Evolutionary conservation across 2,888 invertebrate genomes (phyloP), one percentile per base, ranked within the genome.

Genomic region (Halocaridina rubra): DNA sequence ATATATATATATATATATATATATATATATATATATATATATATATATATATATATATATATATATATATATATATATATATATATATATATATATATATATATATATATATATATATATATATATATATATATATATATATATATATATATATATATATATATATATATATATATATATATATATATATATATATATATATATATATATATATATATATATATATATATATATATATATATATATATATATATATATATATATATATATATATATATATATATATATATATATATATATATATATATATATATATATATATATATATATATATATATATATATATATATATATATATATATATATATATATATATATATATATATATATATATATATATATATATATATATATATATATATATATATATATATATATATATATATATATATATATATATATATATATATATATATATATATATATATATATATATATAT

Each of bases 381-480:
- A 39, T 39, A 39, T 39, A 39, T 39, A 39, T 39, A 39, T 39
- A 39, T 39, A 39, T 39, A 39, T 39, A 39, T 39, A 39, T 39
- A 39, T 39, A 39, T 39, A 39, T 39, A 39, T 39, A 39, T 39
- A 39, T 39, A 39, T 39, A 39, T 39, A 39, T 13, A 39, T 8
- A 39, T 39, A 39, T 39, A 39, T 39, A 39, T 39, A 39, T 39
- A 39, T 39, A 39, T 39, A 39, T 39, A 39, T 39, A 39, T 39
- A 39, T 39, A 39, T 39, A 39, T 39, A 39, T 39, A 39, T 39
- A 39, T 39, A 39, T 39, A 39, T 39, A 39, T 39, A 39, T 39
- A 39, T 39, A 61, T 61, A 61, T 61, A 61, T 61, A 61, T 61
- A 61, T 61, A 61, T 61, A 61, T 61, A 61, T 39, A 39, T 39